These are phyloP conservation scores for Timema podura DNA, from an alignment of 2,888 invertebrate genomes.

Conservation along the genomic window DNA sequence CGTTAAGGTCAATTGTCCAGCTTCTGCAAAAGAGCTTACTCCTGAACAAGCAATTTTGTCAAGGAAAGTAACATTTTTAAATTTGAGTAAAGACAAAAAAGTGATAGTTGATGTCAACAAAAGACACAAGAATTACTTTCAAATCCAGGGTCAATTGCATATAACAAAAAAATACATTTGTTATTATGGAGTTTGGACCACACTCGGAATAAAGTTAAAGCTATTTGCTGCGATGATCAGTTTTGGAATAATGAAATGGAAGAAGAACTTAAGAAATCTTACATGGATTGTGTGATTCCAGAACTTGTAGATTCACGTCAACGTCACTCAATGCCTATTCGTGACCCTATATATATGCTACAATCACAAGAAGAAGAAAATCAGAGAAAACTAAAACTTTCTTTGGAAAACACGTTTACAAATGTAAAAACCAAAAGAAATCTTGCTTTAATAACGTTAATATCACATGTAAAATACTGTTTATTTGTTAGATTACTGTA, in stretches of 20 bases:
- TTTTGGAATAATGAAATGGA: conserved; percentile 19
- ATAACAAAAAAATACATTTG: conserved; percentile 15
- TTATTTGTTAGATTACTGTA: neutral
- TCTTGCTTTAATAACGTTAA: neutral
- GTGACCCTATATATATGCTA: conserved; percentile 11
- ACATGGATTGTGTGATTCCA: conserved; percentile 7
- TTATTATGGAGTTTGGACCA: conserved; percentile 21
- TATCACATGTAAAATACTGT: neutral
- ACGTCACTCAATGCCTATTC: conserved; percentile 15
- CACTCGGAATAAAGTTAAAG: conserved; percentile 21
- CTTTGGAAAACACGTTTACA: neutral
- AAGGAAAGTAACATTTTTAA: conserved; percentile 18
- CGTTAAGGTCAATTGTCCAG: conserved; percentile 20
- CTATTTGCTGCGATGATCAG: conserved; percentile 15
- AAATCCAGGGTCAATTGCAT: conserved; percentile 22
- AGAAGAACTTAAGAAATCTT: conserved; percentile 17
- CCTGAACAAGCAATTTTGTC: conserved; percentile 19
- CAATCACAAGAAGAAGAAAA: neutral
- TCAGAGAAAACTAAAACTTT: neutral
- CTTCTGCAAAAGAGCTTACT: conserved; percentile 16
- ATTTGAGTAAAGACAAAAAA: conserved; percentile 13
- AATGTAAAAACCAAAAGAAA: neutral
- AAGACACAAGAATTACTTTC: conserved; percentile 18
- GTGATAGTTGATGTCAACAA: conserved; percentile 7
- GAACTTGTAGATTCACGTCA: conserved; percentile 18